phyloP scores from a whole-genome alignment of 2,113 vertebrate species.

The Lanius ludovicianus region DNA sequence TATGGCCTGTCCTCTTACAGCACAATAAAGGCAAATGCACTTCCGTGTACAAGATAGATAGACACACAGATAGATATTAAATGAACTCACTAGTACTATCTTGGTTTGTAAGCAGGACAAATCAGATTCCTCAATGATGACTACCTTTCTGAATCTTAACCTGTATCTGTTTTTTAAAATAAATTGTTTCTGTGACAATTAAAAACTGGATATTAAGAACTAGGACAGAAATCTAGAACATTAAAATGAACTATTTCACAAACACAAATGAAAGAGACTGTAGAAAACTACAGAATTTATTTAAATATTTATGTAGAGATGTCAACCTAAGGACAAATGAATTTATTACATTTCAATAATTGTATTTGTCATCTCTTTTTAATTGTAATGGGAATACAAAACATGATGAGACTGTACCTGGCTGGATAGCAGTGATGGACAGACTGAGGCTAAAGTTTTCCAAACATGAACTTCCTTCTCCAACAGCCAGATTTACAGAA shows the following conservation, averaged over 20 bases:
- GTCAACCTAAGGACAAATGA: not conserved
- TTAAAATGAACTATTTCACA: not conserved
- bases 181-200: not conserved
- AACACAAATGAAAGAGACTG: not conserved
- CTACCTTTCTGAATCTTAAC: not conserved
- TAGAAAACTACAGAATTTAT: not conserved
- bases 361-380: not conserved
- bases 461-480: not conserved
- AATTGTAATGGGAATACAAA: not conserved
- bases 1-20: not conserved
- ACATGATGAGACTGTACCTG: not conserved
- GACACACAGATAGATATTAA: rapidly evolving
- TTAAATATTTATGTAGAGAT: not conserved
- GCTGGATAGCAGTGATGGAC: not conserved
- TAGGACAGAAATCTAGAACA: not conserved
- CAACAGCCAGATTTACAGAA: not conserved
- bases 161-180: not conserved
- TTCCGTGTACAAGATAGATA: not conserved
- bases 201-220: not conserved
- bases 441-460: not conserved
- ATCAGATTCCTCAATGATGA: not conserved
- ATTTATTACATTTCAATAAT: not conserved
- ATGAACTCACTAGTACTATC: not conserved
- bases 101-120: not conserved
- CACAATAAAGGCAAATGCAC: not conserved